Conservation (phyloP, 2,113 vertebrate species). For the Chlorodrepanis virens region DNA sequence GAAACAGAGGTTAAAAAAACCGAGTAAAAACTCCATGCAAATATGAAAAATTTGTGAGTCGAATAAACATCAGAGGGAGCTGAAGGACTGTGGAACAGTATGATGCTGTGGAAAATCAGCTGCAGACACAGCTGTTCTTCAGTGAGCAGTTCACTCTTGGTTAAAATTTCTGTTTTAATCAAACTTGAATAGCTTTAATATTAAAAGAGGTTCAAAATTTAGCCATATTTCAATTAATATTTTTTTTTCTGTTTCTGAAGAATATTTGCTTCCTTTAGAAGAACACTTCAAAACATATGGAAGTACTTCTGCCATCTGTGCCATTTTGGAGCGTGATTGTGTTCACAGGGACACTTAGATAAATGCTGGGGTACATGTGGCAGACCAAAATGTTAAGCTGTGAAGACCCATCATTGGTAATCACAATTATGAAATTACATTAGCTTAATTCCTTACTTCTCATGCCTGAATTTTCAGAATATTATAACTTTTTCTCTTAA, state of each 20-base stretch:
- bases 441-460: not conserved
- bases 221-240: not conserved
- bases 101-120: not conserved
- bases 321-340: not conserved
- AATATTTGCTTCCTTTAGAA: constrained; percentile 13
- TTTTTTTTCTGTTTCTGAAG: not conserved
- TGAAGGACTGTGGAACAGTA: not conserved
- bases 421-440: not conserved
- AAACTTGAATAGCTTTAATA: constrained; percentile 34
- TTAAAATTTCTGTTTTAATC: constrained; percentile 66
- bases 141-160: constrained; percentile 3
- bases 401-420: not conserved
- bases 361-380: not conserved
- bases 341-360: not conserved
- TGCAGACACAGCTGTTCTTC: not conserved
- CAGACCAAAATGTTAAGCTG: not conserved
- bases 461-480: not conserved
- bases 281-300: not conserved
- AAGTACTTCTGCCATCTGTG: not conserved
- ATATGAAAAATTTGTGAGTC: not conserved
- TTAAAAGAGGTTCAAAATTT: constrained; percentile 56
- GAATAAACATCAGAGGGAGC: constrained; percentile 68
- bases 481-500: not conserved
- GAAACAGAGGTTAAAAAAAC: not conserved
- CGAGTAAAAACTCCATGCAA: not conserved